Base-by-base conservation (phyloP, 2,797 vertebrate species). In the Rallus crepitans region DNA sequence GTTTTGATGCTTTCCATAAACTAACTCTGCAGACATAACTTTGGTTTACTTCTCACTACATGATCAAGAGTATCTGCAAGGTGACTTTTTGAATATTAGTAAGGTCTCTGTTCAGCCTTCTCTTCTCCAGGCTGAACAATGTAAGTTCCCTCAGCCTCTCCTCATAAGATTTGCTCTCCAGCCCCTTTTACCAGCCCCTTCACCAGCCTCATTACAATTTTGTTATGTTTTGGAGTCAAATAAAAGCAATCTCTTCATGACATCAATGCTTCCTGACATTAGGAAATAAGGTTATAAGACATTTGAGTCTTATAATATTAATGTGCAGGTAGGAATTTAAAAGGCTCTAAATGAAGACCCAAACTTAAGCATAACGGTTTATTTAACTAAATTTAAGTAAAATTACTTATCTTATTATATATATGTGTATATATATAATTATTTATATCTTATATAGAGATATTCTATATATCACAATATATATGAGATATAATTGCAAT, bases 211-310 rank as follows among this genome's bases (percentile, higher is more conserved):
- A 42, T 42, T 42, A 18, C 42, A 42, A 42, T 42, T 42, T 18
- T 42, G 68, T 52, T 30, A 21, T 33, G 25, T 16, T 75, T 78
- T 82, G 7, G 3, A 48, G 11, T 18, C 8, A 66, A 42, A 35
- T 39, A 45, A 80, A 59, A 7, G 39, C 1, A 31, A 3, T 0
- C 1, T 4, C 4, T 53, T 17, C 20, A 7, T 14, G 16, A 23
- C 4, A 48, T 70, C n/a, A 48, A 8, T 45, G 2, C 1, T 87
- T 70, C 31, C 7, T 61, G 13, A 69, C 37, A 31, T 3, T 61
- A 24, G 5, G 40, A 84, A 79, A 53, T 2, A 50, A 56, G 1
- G 1, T 50, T 6, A 61, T 7, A 30, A 64, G 23, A 66, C 2
- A 45, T 65, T 33, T 76, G 31, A 56, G 2, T 30, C 16, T 16